phyloP scores from a whole-genome alignment of 1,140 invertebrate genomes.

The Harpegnathos saltator region DNA sequence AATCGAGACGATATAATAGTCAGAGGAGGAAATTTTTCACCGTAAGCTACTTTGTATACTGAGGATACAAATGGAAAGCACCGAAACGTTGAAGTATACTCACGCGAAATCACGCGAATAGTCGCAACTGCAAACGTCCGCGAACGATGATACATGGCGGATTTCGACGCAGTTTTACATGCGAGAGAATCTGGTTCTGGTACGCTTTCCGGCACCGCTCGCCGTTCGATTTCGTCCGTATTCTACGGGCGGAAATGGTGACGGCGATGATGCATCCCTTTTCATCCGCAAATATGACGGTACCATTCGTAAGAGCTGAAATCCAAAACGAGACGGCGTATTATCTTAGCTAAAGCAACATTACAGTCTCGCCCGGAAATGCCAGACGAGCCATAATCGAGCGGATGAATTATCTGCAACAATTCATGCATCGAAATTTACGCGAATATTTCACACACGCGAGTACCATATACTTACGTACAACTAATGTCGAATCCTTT shows the following conservation, averaged over 20 bases:
- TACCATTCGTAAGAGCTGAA: slow-evolving; percentile 2
- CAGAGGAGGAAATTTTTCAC: no score
- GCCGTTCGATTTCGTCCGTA: slow-evolving; percentile 24
- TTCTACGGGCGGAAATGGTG: neutral
- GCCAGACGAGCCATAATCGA: neutral
- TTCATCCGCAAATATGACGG: neutral
- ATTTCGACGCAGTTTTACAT: slow-evolving; percentile 33
- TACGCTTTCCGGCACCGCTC: neutral
- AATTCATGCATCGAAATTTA: no score
- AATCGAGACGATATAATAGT: no score
- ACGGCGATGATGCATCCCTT: slow-evolving; percentile 8
- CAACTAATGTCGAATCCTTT: no score
- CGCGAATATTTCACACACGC: no score
- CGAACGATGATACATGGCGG: slow-evolving; percentile 31
- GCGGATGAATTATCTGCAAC: no score
- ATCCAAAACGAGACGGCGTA: neutral
- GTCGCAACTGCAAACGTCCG: neutral
- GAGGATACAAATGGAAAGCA: neutral
- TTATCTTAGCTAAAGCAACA: slow-evolving; percentile 8
- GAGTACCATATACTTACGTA: no score
- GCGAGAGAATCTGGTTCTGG: slow-evolving; percentile 24
- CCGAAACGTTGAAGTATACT: neutral
- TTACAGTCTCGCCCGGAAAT: neutral
- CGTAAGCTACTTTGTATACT: no score
- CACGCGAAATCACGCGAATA: neutral